Evolutionary conservation across 2,113 vertebrate species (phyloP).

Genomic region (Eulemur macaco): DNA sequence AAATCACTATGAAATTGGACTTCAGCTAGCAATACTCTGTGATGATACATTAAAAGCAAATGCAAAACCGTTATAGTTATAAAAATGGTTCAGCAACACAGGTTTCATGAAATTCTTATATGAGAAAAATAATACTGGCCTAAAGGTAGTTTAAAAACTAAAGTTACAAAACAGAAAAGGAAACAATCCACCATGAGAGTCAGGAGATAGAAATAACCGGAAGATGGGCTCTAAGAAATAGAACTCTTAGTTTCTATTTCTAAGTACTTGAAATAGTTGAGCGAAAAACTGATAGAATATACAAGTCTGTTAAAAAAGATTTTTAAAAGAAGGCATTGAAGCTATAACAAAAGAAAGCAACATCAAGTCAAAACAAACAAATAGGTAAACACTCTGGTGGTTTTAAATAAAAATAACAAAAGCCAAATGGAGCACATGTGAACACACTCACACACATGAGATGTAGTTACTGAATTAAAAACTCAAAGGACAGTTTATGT

Average conservation of each 20-base stretch:
- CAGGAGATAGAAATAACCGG: not conserved
- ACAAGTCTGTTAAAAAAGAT: not conserved
- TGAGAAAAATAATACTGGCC: not conserved
- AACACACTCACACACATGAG: not conserved
- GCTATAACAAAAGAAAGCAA: not conserved
- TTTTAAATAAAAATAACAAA: not conserved
- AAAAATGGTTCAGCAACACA: not conserved
- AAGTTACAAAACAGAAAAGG: not conserved
- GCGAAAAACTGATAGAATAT: not conserved
- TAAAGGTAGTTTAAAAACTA: not conserved
- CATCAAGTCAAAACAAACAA: not conserved
- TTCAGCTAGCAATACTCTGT: not conserved
- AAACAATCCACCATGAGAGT: not conserved
- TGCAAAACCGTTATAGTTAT: not conserved
- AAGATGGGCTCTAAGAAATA: not conserved
- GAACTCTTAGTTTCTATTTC: too few species aligned
- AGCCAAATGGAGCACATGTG: not conserved
- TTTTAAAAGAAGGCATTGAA: not conserved
- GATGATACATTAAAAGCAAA: not conserved
- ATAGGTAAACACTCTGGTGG: not conserved
- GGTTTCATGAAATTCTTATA: not conserved
- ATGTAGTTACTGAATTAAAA: not conserved
- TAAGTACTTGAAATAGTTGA: not conserved
- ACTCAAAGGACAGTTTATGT: not conserved
- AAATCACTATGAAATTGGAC: not conserved